Percentiles rank a stretch among this genome's conserved stretches.
Conservation (phyloP, 2,888 invertebrate genomes). For the Eilema sororculum region DNA sequence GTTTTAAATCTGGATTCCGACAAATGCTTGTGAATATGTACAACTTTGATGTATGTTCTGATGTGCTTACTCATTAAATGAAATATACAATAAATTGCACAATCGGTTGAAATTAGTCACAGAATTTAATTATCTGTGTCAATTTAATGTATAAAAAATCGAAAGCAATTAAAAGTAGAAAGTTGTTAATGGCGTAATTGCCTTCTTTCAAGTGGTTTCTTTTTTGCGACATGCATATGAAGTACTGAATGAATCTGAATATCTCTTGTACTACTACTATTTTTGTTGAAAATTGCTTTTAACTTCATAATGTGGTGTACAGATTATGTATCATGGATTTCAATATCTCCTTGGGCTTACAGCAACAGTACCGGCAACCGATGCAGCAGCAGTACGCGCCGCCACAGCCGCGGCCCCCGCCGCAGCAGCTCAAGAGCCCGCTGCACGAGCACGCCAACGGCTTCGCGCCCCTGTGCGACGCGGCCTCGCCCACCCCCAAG, state of each 20-base stretch:
- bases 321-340: neutral
- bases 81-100: neutral
- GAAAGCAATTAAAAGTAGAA: neutral
- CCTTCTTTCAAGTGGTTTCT: no score
- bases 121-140: neutral
- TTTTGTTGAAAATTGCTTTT: neutral
- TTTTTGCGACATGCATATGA: no score
- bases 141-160: neutral
- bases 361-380: slow-evolving; percentile 82
- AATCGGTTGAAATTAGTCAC: neutral
- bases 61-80: neutral
- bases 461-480: slow-evolving; percentile 88
- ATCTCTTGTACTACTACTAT: no score
- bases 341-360: slow-evolving; percentile 25
- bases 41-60: no score
- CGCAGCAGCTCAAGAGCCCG: slow-evolving; percentile 88
- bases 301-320: neutral
- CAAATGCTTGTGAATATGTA: neutral
- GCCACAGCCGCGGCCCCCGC: slow-evolving; percentile 73
- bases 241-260: neutral
- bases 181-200: neutral
- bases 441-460: slow-evolving; percentile 84
- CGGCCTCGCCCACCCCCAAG: slow-evolving; percentile 85
- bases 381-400: slow-evolving; percentile 83
- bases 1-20: neutral